Percentiles rank a stretch among this genome's conserved stretches.
phyloP scores from a whole-genome alignment of 30 jellyfish, hydroid and myxozoan genomes.

The Chironex yamaguchii region DNA sequence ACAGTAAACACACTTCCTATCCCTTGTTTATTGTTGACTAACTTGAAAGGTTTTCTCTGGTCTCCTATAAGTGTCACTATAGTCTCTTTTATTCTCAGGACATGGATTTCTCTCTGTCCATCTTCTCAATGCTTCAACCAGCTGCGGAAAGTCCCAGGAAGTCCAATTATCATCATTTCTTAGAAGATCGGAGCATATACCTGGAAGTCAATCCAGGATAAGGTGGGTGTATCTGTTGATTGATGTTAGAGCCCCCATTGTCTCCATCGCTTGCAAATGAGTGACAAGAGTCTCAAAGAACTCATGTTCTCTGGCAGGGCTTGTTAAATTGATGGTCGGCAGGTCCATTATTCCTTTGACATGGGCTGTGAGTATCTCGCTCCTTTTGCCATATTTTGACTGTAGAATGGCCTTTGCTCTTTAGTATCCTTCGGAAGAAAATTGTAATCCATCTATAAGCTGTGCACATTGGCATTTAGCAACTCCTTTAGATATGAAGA shows the following conservation, averaged over 20 bases:
- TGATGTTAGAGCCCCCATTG: slow-evolving; percentile 9
- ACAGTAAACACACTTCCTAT: neutral
- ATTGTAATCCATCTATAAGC: slow-evolving; percentile 33
- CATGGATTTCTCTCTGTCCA: neutral
- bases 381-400: slow-evolving; percentile 67
- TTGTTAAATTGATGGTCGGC: slow-evolving; percentile 30
- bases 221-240: slow-evolving; percentile 34
- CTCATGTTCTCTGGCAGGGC: slow-evolving; percentile 32
- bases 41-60: neutral
- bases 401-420: slow-evolving; percentile 65
- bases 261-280: slow-evolving; percentile 51
- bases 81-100: neutral
- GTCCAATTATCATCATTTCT: neutral
- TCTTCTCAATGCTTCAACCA: slow-evolving; percentile 26
- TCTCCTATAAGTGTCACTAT: neutral
- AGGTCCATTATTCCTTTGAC: slow-evolving; percentile 53
- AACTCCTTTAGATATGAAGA: slow-evolving; percentile 17
- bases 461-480: neutral
- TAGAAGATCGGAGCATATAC: slow-evolving; percentile 19
- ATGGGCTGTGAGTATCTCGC: slow-evolving; percentile 62
- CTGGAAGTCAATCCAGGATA: slow-evolving; percentile 64
- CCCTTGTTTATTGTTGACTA: neutral
- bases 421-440: slow-evolving; percentile 65
- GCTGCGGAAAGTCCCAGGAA: slow-evolving; percentile 49
- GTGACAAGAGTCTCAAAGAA: slow-evolving; percentile 44